These are phyloP conservation scores for Salarias fasciatus DNA, from an alignment of 2,797 vertebrate species.

Conservation along the genomic window DNA sequence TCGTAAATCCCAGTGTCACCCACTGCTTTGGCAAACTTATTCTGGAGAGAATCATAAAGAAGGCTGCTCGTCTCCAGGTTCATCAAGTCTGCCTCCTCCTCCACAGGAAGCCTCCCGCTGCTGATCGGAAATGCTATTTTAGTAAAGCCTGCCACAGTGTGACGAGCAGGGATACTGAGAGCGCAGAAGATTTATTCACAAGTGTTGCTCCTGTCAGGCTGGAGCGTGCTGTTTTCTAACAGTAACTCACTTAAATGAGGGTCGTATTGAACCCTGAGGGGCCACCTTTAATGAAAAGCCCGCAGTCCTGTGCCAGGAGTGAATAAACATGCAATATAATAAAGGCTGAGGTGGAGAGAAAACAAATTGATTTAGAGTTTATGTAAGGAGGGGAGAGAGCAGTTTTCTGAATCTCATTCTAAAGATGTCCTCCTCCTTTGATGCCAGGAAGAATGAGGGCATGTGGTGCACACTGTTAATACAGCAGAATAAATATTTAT, in stretches of 20 bases:
- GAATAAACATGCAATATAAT: background rate
- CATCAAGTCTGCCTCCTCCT: constrained; percentile 77
- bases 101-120: constrained; percentile 71
- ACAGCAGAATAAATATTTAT: constrained; percentile 5
- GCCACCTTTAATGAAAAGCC: background rate
- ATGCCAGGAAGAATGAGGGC: constrained; percentile 62
- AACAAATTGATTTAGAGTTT: constrained; percentile 1
- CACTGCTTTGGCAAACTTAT: constrained; percentile 15
- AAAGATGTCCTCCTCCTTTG: constrained; percentile 50
- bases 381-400: constrained; percentile 50
- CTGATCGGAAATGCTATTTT: constrained; percentile 49
- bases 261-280: background rate
- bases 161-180: constrained; percentile 22
- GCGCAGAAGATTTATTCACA: constrained; percentile 5
- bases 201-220: background rate
- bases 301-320: background rate
- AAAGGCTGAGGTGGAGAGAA: background rate
- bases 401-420: constrained; percentile 74
- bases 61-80: constrained; percentile 62
- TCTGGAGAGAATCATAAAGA: constrained; percentile 7
- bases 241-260: constrained; percentile 25
- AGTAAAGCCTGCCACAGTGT: constrained; percentile 15
- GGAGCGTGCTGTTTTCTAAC: too few relatives aligned
- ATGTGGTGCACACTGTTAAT: constrained; percentile 60
- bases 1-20: constrained; percentile 21